Percentiles rank a stretch among this genome's conserved stretches.
phyloP scores from a whole-genome alignment of 2,113 vertebrate species.

The Triplophysa tibetana region DNA sequence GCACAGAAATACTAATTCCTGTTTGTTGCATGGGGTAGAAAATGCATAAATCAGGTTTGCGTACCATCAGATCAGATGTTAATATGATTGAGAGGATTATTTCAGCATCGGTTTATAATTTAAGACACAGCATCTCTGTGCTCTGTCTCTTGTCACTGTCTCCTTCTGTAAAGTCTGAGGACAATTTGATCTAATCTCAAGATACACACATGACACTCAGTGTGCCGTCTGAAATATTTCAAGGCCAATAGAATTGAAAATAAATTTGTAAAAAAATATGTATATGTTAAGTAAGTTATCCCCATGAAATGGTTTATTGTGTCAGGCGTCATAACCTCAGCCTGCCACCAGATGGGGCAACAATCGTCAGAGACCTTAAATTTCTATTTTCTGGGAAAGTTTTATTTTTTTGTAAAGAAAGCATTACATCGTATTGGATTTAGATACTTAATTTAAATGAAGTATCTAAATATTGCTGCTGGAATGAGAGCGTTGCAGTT shows the following conservation, averaged over 20 bases:
- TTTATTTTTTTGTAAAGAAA: background rate
- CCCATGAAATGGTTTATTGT: background rate
- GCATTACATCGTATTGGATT: background rate
- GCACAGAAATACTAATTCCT: background rate
- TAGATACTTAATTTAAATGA: too few relatives aligned
- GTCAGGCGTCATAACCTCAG: background rate
- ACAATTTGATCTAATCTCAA: background rate
- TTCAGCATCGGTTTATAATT: background rate
- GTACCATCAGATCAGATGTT: background rate
- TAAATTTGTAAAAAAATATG: background rate
- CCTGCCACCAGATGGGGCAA: slow-evolving; percentile 23
- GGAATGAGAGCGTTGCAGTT: background rate
- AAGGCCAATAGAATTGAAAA: background rate
- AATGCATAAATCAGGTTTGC: background rate
- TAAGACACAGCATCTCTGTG: slow-evolving; percentile 4
- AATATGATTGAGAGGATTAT: slow-evolving; percentile 5
- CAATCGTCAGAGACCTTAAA: background rate
- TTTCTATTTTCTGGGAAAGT: background rate
- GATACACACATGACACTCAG: background rate
- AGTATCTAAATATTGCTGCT: background rate
- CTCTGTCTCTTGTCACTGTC: slow-evolving; percentile 21
- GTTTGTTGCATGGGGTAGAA: background rate
- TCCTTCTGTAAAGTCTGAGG: slow-evolving; percentile 7
- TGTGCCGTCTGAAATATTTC: background rate
- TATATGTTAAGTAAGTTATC: background rate